Evolutionary conservation across 2,888 invertebrate genomes (phyloP), one percentile per base, ranked within the genome.

Genomic region (Artemia sinica): DNA sequence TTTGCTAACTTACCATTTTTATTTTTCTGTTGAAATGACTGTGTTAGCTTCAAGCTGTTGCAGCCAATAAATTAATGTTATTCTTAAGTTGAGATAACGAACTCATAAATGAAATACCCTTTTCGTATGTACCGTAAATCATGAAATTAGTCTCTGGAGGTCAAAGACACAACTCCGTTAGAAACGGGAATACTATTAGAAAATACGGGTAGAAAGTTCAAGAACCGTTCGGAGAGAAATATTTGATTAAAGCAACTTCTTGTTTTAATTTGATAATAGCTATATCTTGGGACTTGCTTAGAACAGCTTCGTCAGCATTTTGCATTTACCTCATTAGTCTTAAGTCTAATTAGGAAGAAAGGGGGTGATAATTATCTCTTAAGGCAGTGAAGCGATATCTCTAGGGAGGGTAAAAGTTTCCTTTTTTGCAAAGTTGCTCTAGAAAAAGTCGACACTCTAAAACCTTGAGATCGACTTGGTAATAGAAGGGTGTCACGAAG

Each of bases 261-360:
- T 58, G 58, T 58, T 58, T 58, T 58, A 58, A 58, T 18, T 58
- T 18, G 58, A 58, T 58, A 58, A 58, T 18, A 18, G 58, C 18
- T 58, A 14, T 18, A 58, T 58, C 58, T 58, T 58, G 58, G 58
- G 58, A 58, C 58, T 58, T 58, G 58, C 58, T 58, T 58, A 58
- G 14, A 58, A 58, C 58, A 58, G 58, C 58, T 14, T 14, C n/a
- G 58, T 58, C 58, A 58, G 58, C 58, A 58, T n/a, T 58, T 18
- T 58, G 58, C 58, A 58, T 58, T 58, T 58, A n/a, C n/a, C 58
- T 58, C 58, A 58, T 58, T 58, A 58, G 58, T 58, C 18, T 58
- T 18, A 58, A 58, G 58, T 58, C 58, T 58, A 58, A 58, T 58
- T 58, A 58, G 18, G 18, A 58, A 58, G n/a, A 18, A 18, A 58